Conservation (phyloP, 2,797 vertebrate species). For the Spondyliosoma cantharus region DNA sequence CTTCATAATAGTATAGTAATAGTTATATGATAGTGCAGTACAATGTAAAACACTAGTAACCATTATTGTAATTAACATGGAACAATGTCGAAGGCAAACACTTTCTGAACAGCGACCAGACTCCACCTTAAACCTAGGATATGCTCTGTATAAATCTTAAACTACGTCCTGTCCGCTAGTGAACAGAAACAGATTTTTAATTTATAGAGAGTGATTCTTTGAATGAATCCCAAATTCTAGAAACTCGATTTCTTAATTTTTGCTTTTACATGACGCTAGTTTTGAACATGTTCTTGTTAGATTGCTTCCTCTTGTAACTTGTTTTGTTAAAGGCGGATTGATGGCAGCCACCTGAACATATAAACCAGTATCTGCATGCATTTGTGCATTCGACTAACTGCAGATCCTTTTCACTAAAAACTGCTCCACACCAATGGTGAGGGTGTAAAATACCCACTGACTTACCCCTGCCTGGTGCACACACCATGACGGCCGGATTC, state of each 20-base stretch:
- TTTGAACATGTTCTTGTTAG: neutral
- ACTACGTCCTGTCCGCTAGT: too few species aligned
- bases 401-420: constrained; percentile 15
- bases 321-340: neutral
- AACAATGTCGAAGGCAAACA: too few species aligned
- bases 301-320: neutral
- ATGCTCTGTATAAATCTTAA: too few species aligned
- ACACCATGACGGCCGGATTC: constrained; percentile 21
- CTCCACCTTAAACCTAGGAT: too few species aligned
- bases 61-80: too few species aligned
- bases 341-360: neutral
- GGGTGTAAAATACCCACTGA: constrained; percentile 8
- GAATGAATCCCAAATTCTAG: too few species aligned
- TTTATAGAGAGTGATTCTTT: too few species aligned
- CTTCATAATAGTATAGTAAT: too few species aligned
- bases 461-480: constrained; percentile 25
- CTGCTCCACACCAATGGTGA: neutral
- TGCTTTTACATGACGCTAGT: neutral
- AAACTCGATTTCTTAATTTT: neutral
- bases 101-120: too few species aligned
- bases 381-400: neutral
- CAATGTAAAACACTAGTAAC: too few species aligned
- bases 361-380: neutral
- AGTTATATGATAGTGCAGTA: too few species aligned
- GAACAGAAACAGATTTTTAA: too few species aligned